A percentile compares a stretch with the other conserved stretches of the same genome.
Conservation (phyloP, 2,888 invertebrate species). For the Molorchus minor region DNA sequence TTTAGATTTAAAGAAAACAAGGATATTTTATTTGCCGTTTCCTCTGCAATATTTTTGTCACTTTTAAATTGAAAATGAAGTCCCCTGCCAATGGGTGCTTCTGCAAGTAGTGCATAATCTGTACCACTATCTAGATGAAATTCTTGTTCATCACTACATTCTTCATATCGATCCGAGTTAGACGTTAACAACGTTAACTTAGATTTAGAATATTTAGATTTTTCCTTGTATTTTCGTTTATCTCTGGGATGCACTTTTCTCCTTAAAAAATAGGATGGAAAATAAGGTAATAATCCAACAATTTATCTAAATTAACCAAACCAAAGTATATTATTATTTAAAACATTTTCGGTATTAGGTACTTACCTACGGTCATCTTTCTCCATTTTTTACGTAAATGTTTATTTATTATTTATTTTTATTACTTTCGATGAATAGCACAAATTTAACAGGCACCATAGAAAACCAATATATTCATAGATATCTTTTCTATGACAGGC, state of each 20-base stretch:
- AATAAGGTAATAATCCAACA: too few species aligned
- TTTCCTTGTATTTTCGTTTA: conserved; percentile 30
- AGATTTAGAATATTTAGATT: conserved; percentile 17
- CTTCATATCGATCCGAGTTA: conserved; percentile 36
- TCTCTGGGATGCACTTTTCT: conserved; percentile 27
- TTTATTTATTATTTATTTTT: too few species aligned
- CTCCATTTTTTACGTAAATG: too few species aligned
- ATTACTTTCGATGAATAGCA: too few species aligned
- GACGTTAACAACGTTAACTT: conserved; percentile 29
- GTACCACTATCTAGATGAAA: conserved; percentile 27
- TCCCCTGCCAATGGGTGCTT: conserved; percentile 33
- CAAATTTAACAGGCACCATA: too few species aligned
- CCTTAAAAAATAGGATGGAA: too few species aligned
- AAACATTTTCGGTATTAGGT: too few species aligned
- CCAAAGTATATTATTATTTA: too few species aligned
- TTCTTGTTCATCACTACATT: conserved; percentile 7
- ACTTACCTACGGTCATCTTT: too few species aligned
- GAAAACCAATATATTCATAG: too few species aligned
- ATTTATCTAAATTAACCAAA: too few species aligned
- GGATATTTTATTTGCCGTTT: conserved; percentile 10
- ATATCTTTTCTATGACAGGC: too few species aligned
- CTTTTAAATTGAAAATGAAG: conserved; percentile 38
- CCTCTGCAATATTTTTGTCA: conserved; percentile 23
- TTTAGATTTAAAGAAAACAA: conserved; percentile 28
- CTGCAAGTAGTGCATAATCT: conserved; percentile 31